Evolutionary conservation across 1,140 invertebrate genomes (phyloP).

Genomic region (Pectinophora gossypiella): DNA sequence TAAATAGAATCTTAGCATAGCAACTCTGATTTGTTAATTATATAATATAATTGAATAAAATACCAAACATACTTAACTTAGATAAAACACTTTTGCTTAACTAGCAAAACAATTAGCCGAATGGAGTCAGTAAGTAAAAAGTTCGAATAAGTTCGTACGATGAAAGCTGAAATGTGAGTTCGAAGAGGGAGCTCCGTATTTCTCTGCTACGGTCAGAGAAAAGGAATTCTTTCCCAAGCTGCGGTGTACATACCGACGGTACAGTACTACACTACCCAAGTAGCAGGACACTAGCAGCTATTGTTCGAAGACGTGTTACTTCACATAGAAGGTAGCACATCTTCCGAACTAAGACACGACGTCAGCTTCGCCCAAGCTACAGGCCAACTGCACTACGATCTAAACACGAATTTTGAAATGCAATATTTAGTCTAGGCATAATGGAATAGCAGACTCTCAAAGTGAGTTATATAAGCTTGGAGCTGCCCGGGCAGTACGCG

Average conservation of each 20-base stretch:
- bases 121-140: too few species aligned
- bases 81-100: too few species aligned
- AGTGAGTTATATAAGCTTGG: not conserved
- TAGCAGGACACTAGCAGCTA: not conserved
- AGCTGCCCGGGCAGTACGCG: not conserved
- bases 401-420: not conserved
- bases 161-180: not conserved
- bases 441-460: not conserved
- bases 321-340: not conserved
- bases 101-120: too few species aligned
- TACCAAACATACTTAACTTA: not conserved
- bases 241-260: slow-evolving; percentile 8
- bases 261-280: slow-evolving; percentile 11
- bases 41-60: not conserved
- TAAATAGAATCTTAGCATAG: slow-evolving; percentile 45
- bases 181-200: slow-evolving; percentile 50
- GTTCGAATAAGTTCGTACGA: not conserved
- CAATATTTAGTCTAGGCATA: not conserved
- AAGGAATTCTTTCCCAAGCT: slow-evolving; percentile 41
- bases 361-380: not conserved
- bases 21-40: slow-evolving; percentile 6
- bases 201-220: slow-evolving; percentile 66
- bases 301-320: not conserved
- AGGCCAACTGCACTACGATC: too few species aligned
- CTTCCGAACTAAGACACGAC: not conserved